Evolutionary conservation across 1,140 invertebrate genomes (phyloP).

Genomic region (Musca domestica): DNA sequence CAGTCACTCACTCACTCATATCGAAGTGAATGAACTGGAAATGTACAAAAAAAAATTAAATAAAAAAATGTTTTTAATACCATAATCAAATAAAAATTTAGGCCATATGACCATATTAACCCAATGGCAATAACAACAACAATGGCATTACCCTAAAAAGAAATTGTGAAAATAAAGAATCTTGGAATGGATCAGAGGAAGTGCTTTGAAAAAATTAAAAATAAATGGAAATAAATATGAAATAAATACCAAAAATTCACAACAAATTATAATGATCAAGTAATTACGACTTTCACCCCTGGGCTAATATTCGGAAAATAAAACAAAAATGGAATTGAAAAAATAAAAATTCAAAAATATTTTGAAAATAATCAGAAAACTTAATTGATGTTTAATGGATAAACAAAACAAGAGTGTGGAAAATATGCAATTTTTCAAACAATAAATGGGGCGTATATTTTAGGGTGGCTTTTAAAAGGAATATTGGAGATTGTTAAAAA

Average conservation of each 20-base stretch:
- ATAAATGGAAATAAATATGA: neutral
- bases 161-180: conserved; percentile 2
- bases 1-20: neutral
- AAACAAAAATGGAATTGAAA: no score
- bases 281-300: no score
- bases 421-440: no score
- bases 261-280: no score
- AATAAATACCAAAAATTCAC: neutral
- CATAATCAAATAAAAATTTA: conserved; percentile 1
- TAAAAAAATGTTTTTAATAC: conserved; percentile 1
- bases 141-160: neutral
- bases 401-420: no score
- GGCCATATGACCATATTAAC: neutral
- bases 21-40: neutral
- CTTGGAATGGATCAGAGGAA: neutral
- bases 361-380: neutral
- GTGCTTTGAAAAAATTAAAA: neutral
- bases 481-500: no score
- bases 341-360: neutral
- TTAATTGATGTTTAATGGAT: no score
- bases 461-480: no score
- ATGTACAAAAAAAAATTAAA: conserved; percentile 5
- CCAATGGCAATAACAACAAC: neutral
- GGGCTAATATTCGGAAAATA: no score
- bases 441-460: no score